A percentile compares a stretch with the other conserved stretches of the same genome.
phyloP scores from a whole-genome alignment of 2,797 vertebrate genomes.

The Tolypeutes matacus region DNA sequence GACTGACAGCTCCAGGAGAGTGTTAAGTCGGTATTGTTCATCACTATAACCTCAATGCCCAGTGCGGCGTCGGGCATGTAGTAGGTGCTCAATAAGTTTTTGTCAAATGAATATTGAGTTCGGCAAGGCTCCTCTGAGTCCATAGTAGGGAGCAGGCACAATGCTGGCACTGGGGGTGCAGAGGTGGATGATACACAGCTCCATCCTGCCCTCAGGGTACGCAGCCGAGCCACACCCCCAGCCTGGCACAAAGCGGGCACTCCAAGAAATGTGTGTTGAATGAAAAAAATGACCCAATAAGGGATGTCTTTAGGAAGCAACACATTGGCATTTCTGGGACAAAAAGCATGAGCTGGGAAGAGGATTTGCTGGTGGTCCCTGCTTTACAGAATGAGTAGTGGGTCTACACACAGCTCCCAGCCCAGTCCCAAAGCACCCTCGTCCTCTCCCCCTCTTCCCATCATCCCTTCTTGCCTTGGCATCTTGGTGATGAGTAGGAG shows the following conservation, averaged over 20 bases:
- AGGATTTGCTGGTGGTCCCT: not conserved
- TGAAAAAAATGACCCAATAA: not conserved
- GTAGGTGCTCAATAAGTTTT: not conserved
- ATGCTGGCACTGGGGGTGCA: fast-evolving
- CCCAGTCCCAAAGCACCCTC: not conserved
- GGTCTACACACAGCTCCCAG: not conserved
- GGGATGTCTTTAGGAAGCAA: not conserved
- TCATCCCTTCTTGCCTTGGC: not conserved
- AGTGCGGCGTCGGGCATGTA: not conserved
- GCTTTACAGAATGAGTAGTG: not conserved
- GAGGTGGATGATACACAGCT: fast-evolving
- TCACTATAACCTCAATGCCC: not conserved
- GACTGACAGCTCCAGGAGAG: not conserved
- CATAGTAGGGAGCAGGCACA: fast-evolving
- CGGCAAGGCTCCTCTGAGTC: not conserved
- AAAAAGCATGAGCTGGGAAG: too few relatives aligned
- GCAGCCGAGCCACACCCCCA: fast-evolving
- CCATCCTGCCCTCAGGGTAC: not conserved
- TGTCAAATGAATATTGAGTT: not conserved
- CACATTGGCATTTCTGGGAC: fast-evolving
- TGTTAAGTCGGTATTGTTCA: fast-evolving
- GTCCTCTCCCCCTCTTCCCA: not conserved
- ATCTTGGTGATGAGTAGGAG: too few relatives aligned
- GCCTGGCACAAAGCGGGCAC: fast-evolving
- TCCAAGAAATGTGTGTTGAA: not conserved